A percentile compares a stretch with the other conserved stretches of the same genome.
These are phyloP conservation scores for Pseudolaguvia tuberculata DNA, from an alignment of 2,113 vertebrate species.

Conservation along the genomic window DNA sequence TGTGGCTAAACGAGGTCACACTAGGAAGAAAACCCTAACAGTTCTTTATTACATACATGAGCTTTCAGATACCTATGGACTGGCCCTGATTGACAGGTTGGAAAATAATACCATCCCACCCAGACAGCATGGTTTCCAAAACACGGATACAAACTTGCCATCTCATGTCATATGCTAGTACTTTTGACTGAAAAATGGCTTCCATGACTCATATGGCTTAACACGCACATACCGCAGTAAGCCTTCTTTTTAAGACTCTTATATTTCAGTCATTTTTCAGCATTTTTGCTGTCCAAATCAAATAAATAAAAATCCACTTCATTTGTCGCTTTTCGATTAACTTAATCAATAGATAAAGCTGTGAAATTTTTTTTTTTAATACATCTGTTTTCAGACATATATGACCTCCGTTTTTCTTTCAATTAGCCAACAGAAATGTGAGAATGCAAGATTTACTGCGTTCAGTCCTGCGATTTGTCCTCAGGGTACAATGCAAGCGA, in stretches of 20 bases:
- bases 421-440: neutral
- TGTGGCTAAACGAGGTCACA: neutral
- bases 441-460: neutral
- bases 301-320: neutral
- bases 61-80: neutral
- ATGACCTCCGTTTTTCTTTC: neutral
- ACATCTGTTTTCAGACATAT: neutral
- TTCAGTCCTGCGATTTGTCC: constrained; percentile 11
- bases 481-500: neutral
- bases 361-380: neutral
- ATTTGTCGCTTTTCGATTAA: neutral
- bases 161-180: neutral
- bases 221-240: neutral
- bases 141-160: neutral
- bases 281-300: neutral
- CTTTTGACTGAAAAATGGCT: neutral
- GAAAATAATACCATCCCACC: neutral
- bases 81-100: neutral
- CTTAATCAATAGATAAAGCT: no score
- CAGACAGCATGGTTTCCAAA: neutral
- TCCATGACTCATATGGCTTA: neutral
- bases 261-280: neutral
- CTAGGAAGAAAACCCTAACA: neutral
- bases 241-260: neutral
- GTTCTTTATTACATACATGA: neutral